A percentile compares a stretch with the other conserved stretches of the same genome.
phyloP scores from a whole-genome alignment of 2,888 invertebrate species.

The Aporophyla nigra region DNA sequence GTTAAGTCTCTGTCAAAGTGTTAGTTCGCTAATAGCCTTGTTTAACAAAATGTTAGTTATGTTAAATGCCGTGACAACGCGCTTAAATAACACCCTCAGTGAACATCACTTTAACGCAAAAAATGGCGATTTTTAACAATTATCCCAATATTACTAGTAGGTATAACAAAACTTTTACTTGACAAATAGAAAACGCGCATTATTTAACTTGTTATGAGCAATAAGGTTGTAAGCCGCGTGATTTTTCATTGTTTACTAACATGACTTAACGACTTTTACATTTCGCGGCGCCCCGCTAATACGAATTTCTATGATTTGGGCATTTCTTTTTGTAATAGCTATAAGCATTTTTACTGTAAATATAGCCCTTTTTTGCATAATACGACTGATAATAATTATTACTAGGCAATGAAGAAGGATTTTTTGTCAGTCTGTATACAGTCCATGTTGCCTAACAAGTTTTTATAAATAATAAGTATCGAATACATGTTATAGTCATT shows the following conservation, averaged over 20 bases:
- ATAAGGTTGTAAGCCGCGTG: conserved; percentile 67
- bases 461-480: not conserved
- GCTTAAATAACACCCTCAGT: conserved; percentile 2
- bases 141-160: conserved; percentile 59
- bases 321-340: conserved; percentile 34
- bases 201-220: not conserved
- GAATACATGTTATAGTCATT: not conserved
- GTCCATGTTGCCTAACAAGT: not conserved
- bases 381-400: not conserved
- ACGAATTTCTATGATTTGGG: conserved; percentile 69
- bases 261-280: conserved; percentile 79
- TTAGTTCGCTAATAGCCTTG: conserved; percentile 11
- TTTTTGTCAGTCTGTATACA: too few species aligned
- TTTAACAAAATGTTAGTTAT: conserved; percentile 1
- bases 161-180: conserved; percentile 84
- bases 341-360: conserved; percentile 6
- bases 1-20: not conserved
- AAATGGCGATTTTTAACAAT: conserved; percentile 22
- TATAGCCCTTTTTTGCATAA: conserved; percentile 1
- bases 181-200: conserved; percentile 78
- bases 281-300: conserved; percentile 78
- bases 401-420: not conserved
- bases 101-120: conserved; percentile 18
- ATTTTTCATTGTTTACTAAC: conserved; percentile 43
- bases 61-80: conserved; percentile 9